A percentile compares a stretch with the other conserved stretches of the same genome.
These are phyloP conservation scores for Thamnophis sirtalis DNA, from an alignment of 2,113 vertebrate genomes.

Conservation along the genomic window DNA sequence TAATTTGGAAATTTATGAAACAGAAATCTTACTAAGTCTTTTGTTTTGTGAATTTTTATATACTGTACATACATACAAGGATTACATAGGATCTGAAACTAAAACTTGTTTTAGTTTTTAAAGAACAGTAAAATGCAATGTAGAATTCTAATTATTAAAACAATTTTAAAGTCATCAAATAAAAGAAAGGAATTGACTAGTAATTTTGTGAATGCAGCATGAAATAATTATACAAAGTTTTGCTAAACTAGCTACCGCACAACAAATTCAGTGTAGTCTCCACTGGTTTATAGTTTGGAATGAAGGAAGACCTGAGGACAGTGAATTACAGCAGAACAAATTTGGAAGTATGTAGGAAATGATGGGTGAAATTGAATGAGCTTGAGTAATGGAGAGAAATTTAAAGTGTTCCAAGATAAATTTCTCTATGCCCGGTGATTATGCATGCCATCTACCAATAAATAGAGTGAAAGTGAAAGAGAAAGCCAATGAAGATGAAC, in stretches of 20 bases:
- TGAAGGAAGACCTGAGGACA: slow-evolving; percentile 22
- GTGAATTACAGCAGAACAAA: slow-evolving; percentile 46
- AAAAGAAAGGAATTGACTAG: slow-evolving; percentile 19
- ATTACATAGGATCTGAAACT: not conserved
- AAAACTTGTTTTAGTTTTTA: not conserved
- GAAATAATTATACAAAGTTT: not conserved
- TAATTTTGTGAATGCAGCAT: slow-evolving; percentile 1
- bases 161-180: accelerated
- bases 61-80: not conserved
- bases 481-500: not conserved
- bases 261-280: slow-evolving; percentile 7
- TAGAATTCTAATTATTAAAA: not conserved
- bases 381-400: slow-evolving; percentile 51
- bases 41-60: not conserved
- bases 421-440: slow-evolving; percentile 36
- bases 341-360: slow-evolving; percentile 42
- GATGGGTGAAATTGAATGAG: slow-evolving; percentile 56
- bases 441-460: slow-evolving; percentile 24
- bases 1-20: slow-evolving; percentile 2
- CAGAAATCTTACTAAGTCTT: not conserved
- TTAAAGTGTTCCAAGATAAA: slow-evolving; percentile 43
- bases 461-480: slow-evolving; percentile 14
- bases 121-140: not conserved
- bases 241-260: not conserved
- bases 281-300: slow-evolving; percentile 19